phyloP scores from a whole-genome alignment of 2,113 vertebrate species.

The Chauna torquata region DNA sequence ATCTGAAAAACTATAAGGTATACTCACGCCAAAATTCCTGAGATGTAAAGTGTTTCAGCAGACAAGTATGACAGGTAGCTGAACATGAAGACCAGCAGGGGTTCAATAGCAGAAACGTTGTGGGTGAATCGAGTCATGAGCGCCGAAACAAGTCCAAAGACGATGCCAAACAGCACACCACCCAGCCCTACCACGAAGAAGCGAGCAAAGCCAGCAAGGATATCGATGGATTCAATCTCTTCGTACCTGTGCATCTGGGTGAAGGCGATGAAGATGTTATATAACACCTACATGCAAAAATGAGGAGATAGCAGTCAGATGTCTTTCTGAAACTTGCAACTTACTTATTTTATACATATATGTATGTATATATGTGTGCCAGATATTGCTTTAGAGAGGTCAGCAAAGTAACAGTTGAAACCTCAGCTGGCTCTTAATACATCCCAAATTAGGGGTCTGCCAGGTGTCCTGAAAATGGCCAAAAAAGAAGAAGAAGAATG shows the following conservation, averaged over 20 bases:
- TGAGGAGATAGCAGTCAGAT: neutral
- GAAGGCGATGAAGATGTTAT: conserved; percentile 92
- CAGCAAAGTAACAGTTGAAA: neutral
- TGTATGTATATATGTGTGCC: neutral
- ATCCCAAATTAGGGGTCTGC: neutral
- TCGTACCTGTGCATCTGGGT: conserved; percentile 86
- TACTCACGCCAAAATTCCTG: conserved; percentile 97
- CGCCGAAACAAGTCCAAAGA: conserved; percentile 90
- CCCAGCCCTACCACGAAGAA: conserved; percentile 92
- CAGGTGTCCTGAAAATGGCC: neutral
- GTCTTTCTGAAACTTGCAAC: neutral
- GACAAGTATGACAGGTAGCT: conserved; percentile 94
- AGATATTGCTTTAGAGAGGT: neutral
- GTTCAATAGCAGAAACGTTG: conserved; percentile 90
- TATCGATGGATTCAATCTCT: conserved; percentile 83
- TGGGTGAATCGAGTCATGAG: conserved; percentile 94
- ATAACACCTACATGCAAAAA: conserved; percentile 83
- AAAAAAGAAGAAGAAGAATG: neutral
- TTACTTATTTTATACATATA: neutral
- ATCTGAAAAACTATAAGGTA: neutral
- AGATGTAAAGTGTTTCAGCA: conserved; percentile 91
- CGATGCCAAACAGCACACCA: conserved; percentile 85
- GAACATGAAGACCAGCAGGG: conserved; percentile 96
- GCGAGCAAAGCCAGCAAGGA: conserved; percentile 86
- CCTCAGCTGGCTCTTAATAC: neutral